Evolutionary conservation across 2,888 invertebrate species (phyloP).

Genomic region (Gryllus longicercus): DNA sequence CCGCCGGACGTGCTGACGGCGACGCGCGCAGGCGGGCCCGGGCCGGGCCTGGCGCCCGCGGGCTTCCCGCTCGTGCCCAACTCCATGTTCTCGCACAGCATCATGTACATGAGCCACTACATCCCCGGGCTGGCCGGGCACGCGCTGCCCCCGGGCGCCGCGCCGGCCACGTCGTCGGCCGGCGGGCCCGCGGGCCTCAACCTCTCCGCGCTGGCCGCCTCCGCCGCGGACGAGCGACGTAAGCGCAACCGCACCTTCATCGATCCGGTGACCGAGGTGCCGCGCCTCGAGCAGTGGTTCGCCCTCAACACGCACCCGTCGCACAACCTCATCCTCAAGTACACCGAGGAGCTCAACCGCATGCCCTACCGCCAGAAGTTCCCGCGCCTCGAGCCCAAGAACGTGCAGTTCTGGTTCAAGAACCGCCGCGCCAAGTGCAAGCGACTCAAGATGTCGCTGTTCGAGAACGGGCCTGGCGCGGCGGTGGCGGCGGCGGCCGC

Average conservation of each 20-base stretch:
- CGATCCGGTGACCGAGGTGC: slow-evolving; percentile 97
- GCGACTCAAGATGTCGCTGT: slow-evolving; percentile 85
- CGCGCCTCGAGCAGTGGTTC: slow-evolving; percentile 92
- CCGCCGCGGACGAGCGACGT: slow-evolving; percentile 68
- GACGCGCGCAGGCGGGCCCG: slow-evolving; percentile 33
- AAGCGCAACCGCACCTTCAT: slow-evolving; percentile 98
- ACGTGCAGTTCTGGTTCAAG: slow-evolving; percentile 99
- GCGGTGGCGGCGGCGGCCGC: neutral
- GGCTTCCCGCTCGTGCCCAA: slow-evolving; percentile 78
- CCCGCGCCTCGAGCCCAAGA: slow-evolving; percentile 96
- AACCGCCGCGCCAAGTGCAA: slow-evolving; percentile 98
- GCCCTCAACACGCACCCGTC: slow-evolving; percentile 97
- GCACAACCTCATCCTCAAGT: slow-evolving; percentile 94
- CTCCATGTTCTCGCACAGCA: slow-evolving; percentile 83
- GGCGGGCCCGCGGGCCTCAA: slow-evolving; percentile 34
- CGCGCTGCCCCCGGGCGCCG: slow-evolving; percentile 21
- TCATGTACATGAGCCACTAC: slow-evolving; percentile 90
- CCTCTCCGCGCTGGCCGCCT: slow-evolving; percentile 34
- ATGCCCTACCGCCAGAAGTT: slow-evolving; percentile 98
- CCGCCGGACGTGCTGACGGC: slow-evolving; percentile 37
- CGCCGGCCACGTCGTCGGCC: slow-evolving; percentile 5
- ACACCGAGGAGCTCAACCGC: slow-evolving; percentile 93
- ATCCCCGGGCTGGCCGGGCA: slow-evolving; percentile 56
- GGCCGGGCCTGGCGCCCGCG: slow-evolving; percentile 47
- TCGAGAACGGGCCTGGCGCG: slow-evolving; percentile 51